Percentiles rank a stretch among this genome's conserved stretches.
These are phyloP conservation scores for Heliconius aoede DNA, from an alignment of 2,888 invertebrate species.

Conservation along the genomic window DNA sequence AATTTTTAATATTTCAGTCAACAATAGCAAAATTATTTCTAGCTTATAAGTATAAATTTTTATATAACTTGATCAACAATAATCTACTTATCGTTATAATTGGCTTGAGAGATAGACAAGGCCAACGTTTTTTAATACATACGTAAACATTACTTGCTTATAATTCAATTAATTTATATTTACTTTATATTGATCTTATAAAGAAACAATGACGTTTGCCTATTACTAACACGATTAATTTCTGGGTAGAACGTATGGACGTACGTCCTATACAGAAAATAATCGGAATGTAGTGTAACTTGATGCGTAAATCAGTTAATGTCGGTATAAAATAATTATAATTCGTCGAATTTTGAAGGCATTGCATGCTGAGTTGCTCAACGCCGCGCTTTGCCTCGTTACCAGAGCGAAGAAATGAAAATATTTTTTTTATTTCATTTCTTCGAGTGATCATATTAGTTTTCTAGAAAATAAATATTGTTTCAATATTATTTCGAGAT, in stretches of 20 bases:
- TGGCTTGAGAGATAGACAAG: conserved; percentile 27
- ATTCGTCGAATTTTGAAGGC: too few relatives aligned
- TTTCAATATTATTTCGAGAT: too few relatives aligned
- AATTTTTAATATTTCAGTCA: not conserved
- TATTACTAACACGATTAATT: conserved; percentile 8
- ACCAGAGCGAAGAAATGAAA: too few relatives aligned
- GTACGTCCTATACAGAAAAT: not conserved
- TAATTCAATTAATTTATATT: conserved; percentile 33
- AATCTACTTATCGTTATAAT: conserved; percentile 40
- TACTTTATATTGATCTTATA: conserved; percentile 27
- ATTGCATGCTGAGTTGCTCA: too few relatives aligned
- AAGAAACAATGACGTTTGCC: conserved; percentile 3
- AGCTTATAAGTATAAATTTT: conserved; percentile 8
- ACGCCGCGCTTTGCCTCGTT: too few relatives aligned
- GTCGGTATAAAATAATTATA: too few relatives aligned
- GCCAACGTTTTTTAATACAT: conserved; percentile 28
- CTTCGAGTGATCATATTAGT: too few relatives aligned
- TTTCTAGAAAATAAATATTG: too few relatives aligned
- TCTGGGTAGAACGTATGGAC: not conserved
- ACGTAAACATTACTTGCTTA: conserved; percentile 32
- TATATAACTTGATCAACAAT: conserved; percentile 32
- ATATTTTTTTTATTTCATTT: too few relatives aligned
- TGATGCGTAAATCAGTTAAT: too few relatives aligned
- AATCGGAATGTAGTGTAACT: too few relatives aligned
- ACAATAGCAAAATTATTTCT: conserved; percentile 3